A percentile compares a stretch with the other conserved stretches of the same genome.
phyloP scores from a whole-genome alignment of 2,113 vertebrate species.

The Calyptomena viridis region DNA sequence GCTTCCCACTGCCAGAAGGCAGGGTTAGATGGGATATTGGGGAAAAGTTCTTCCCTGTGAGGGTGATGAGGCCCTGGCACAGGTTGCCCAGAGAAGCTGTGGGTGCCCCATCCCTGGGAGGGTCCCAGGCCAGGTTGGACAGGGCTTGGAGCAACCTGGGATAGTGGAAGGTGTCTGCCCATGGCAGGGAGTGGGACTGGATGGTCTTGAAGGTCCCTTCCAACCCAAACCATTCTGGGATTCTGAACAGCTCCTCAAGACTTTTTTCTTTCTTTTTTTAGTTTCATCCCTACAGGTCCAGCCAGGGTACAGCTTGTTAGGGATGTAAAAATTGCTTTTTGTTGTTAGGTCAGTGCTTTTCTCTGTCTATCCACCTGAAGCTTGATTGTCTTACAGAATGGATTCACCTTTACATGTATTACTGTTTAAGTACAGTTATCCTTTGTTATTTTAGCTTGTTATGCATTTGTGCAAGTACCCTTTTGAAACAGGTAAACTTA shows the following conservation, averaged over 20 bases:
- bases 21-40: not conserved
- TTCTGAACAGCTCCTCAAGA: not conserved
- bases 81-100: not conserved
- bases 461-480: not conserved
- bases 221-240: not conserved
- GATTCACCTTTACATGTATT: not conserved
- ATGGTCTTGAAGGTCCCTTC: not conserved
- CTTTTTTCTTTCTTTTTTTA: not conserved
- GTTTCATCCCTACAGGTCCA: not conserved
- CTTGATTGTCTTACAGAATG: not conserved
- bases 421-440: not conserved
- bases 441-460: not conserved
- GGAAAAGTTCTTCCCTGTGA: rapidly evolving
- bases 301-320: not conserved
- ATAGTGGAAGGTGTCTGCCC: not conserved
- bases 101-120: not conserved
- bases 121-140: not conserved
- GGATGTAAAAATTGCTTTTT: not conserved
- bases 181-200: not conserved
- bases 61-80: not conserved
- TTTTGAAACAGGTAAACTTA: not conserved
- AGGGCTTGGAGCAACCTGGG: not conserved
- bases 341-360: not conserved
- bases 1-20: not conserved
- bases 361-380: not conserved